Percentiles rank a stretch among this genome's conserved stretches.
Evolutionary conservation across 2,113 vertebrate species (phyloP).

Genomic region (Istiophorus platypterus): DNA sequence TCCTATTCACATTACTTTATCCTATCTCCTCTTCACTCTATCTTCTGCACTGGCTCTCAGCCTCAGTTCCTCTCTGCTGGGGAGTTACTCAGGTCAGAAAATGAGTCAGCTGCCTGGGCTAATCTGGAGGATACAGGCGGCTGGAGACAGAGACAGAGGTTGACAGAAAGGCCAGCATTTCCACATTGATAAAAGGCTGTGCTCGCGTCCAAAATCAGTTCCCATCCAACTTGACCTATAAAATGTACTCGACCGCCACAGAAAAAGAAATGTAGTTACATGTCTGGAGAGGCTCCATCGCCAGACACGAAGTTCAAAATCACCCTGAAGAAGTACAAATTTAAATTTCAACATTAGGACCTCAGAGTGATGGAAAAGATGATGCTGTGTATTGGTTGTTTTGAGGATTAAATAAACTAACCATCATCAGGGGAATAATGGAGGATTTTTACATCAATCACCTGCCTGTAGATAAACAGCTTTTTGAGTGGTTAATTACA

Average conservation of each 20-base stretch:
- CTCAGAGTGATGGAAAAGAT: slow-evolving; percentile 2
- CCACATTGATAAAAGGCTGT: slow-evolving; percentile 68
- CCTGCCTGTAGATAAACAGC: slow-evolving; percentile 40
- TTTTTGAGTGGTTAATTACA: slow-evolving; percentile 44
- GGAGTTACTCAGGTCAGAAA: slow-evolving; percentile 67
- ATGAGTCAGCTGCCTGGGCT: slow-evolving; percentile 56
- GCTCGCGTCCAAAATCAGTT: slow-evolving; percentile 63
- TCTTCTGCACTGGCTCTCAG: slow-evolving; percentile 32
- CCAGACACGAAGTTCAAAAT: slow-evolving; percentile 36
- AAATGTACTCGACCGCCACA: slow-evolving; percentile 46
- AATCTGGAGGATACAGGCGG: slow-evolving; percentile 71
- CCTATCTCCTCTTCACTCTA: slow-evolving; percentile 36
- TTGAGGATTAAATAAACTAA: slow-evolving; percentile 11
- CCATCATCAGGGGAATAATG: slow-evolving; percentile 7
- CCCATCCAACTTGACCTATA: slow-evolving; percentile 73
- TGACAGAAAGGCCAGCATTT: slow-evolving; percentile 74
- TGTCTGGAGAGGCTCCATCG: slow-evolving; percentile 36
- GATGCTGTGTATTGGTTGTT: background rate
- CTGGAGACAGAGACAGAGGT: slow-evolving; percentile 56
- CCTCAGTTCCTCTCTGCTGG: slow-evolving; percentile 44
- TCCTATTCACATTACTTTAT: slow-evolving; percentile 58
- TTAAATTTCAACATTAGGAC: slow-evolving; percentile 45
- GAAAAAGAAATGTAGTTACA: slow-evolving; percentile 39
- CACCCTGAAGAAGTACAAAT: slow-evolving; percentile 15
- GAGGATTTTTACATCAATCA: slow-evolving; percentile 40